Conservation (phyloP, 2,888 invertebrate genomes). For the Drepanosiphum platanoidis region DNA sequence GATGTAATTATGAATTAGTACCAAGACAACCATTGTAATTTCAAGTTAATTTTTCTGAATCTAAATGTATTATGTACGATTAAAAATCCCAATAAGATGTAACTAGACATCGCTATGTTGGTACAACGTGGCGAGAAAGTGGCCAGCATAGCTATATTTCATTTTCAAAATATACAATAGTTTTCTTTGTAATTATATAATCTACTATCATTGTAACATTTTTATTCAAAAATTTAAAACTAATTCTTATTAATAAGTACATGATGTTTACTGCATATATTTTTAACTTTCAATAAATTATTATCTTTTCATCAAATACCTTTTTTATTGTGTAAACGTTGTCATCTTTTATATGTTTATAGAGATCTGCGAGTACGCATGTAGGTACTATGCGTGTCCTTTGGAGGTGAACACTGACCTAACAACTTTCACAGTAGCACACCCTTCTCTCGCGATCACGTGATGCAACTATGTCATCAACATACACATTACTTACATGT, state of each 20-base stretch:
- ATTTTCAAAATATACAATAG: conserved; percentile 29
- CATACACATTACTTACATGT: conserved; percentile 1
- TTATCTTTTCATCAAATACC: neutral
- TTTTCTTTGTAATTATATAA: conserved; percentile 25
- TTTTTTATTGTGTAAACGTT: conserved; percentile 23
- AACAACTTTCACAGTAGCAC: conserved; percentile 62
- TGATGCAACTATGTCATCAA: conserved; percentile 61
- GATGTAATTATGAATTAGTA: too few species aligned
- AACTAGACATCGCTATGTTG: conserved; percentile 20
- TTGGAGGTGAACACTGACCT: conserved; percentile 59
- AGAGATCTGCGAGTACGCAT: conserved; percentile 10
- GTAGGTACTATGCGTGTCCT: conserved; percentile 46
- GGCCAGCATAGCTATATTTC: conserved; percentile 24
- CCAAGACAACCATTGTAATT: too few species aligned
- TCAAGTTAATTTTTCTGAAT: neutral
- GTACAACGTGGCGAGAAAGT: conserved; percentile 57
- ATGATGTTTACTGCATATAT: neutral
- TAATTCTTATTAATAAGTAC: neutral
- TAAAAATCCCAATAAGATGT: neutral
- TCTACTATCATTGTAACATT: neutral
- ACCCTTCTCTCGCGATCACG: conserved; percentile 60
- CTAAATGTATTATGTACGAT: neutral
- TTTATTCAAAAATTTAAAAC: neutral
- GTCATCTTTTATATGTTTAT: conserved; percentile 12
- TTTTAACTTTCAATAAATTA: neutral